Conservation (phyloP, 2,113 vertebrate species). For the Amblyopsis rosae region DNA sequence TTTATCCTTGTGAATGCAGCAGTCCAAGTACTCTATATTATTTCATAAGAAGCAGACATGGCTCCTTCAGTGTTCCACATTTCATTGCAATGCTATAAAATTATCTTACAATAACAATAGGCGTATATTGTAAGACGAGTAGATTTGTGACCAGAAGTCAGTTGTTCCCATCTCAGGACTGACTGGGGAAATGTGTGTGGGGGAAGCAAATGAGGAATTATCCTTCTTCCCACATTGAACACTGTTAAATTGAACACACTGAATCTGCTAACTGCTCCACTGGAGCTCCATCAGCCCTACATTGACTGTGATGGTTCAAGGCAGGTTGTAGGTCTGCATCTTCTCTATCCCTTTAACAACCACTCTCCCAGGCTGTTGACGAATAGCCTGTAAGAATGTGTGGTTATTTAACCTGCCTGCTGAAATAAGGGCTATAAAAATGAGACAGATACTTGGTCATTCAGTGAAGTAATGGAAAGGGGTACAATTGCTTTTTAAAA, state of each 20-base stretch:
- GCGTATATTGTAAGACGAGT: constrained; percentile 4
- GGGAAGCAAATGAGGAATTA: not conserved
- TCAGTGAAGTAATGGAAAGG: constrained; percentile 11
- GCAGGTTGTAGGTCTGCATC: constrained; percentile 19
- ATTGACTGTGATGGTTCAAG: constrained; percentile 1
- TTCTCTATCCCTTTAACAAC: constrained; percentile 14
- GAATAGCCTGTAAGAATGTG: constrained; percentile 2
- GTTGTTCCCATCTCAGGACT: constrained; percentile 10
- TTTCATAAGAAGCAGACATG: constrained; percentile 7
- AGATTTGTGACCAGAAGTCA: constrained; percentile 23
- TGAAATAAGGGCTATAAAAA: constrained; percentile 31
- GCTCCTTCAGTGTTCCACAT: constrained; percentile 15
- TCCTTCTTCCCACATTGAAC: not conserved
- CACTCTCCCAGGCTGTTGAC: not conserved
- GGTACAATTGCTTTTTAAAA: constrained; percentile 17
- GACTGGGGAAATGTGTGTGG: constrained; percentile 2
- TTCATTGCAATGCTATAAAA: not conserved
- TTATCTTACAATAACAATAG: not conserved
- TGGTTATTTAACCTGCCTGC: constrained; percentile 11
- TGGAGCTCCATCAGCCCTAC: constrained; percentile 16
- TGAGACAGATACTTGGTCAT: constrained; percentile 14
- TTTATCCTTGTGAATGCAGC: constrained; percentile 28
- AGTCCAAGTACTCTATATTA: constrained; percentile 24
- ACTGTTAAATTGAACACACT: not conserved
- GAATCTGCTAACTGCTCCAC: not conserved